Conservation (phyloP, 2,888 invertebrate genomes). For the Calliopum simillimum region DNA sequence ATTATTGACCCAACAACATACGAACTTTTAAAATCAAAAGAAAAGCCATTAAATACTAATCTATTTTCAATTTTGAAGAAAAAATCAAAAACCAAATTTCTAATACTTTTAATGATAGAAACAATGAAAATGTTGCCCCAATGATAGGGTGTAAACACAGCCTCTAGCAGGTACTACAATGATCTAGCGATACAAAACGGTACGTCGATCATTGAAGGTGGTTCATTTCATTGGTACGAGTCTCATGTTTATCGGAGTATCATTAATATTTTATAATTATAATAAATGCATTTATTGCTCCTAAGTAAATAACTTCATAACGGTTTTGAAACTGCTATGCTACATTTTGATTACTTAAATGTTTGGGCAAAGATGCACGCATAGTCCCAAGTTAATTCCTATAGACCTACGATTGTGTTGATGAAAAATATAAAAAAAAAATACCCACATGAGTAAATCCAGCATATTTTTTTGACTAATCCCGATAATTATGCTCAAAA, state of each 20-base stretch:
- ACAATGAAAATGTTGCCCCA: constrained; percentile 34
- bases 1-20: constrained; percentile 15
- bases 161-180: constrained; percentile 17
- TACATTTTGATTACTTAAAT: too few relatives aligned
- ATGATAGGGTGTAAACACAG: constrained; percentile 30
- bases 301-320: constrained; percentile 28
- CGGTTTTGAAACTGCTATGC: not conserved
- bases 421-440: too few relatives aligned
- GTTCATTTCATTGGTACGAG: not conserved
- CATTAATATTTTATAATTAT: constrained; percentile 25
- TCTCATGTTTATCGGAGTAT: not conserved
- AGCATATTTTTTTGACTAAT: too few relatives aligned
- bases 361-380: too few relatives aligned
- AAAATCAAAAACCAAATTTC: too few relatives aligned
- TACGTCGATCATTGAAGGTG: constrained; percentile 27
- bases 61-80: constrained; percentile 59
- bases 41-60: constrained; percentile 63
- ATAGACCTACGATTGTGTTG: too few relatives aligned
- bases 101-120: constrained; percentile 51
- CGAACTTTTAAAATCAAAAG: constrained; percentile 24
- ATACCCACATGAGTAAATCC: too few relatives aligned
- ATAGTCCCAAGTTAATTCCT: too few relatives aligned
- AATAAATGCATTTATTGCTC: constrained; percentile 11
- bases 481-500: too few relatives aligned
- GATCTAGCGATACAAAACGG: not conserved